phyloP scores from a whole-genome alignment of 1,140 invertebrate genomes.

The Pissodes strobi region DNA sequence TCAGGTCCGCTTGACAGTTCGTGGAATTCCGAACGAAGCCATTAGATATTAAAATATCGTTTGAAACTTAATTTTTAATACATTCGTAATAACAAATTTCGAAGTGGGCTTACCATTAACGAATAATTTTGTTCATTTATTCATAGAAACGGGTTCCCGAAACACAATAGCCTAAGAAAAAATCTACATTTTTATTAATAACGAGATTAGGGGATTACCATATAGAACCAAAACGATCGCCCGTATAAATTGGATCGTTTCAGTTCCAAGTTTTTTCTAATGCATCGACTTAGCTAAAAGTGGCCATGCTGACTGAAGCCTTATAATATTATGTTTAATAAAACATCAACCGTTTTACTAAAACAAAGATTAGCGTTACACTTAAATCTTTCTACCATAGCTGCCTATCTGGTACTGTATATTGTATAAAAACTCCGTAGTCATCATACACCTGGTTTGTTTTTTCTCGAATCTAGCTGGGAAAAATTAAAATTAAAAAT shows the following conservation, averaged over 20 bases:
- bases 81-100: constrained; percentile 6
- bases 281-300: too few species aligned
- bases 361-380: background rate
- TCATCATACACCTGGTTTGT: constrained; percentile 10
- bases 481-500: too few species aligned
- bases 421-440: background rate
- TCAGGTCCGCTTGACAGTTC: too few species aligned
- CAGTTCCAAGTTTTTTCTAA: too few species aligned
- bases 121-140: constrained; percentile 13
- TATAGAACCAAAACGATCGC: too few species aligned
- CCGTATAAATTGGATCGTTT: too few species aligned
- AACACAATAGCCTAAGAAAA: constrained; percentile 3
- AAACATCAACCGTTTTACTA: too few species aligned
- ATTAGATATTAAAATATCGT: background rate
- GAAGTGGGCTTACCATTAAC: constrained; percentile 1
- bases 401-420: background rate
- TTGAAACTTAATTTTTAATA: constrained; percentile 1
- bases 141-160: constrained; percentile 5
- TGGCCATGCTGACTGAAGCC: too few species aligned
- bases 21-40: background rate
- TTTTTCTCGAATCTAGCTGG: background rate
- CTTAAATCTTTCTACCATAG: background rate
- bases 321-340: too few species aligned
- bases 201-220: too few species aligned
- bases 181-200: background rate